These are phyloP conservation scores for Cochlearius cochlearius DNA, from an alignment of 2,113 vertebrate genomes.

Conservation along the genomic window DNA sequence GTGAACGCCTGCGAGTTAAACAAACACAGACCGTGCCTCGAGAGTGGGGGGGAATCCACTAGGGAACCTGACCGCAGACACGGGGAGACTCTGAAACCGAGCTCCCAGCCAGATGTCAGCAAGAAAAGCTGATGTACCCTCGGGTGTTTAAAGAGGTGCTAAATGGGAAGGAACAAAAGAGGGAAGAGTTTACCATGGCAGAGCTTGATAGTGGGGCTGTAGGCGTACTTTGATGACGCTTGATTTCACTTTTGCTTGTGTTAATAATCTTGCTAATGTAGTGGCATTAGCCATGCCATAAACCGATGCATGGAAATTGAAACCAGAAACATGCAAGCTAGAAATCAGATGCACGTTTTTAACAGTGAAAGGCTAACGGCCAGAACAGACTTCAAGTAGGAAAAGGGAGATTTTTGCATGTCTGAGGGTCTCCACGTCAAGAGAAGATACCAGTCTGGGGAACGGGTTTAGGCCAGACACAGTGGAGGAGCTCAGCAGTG, in stretches of 20 bases:
- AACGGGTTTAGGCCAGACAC: background rate
- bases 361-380: background rate
- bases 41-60: fast-evolving
- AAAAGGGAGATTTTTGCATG: background rate
- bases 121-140: background rate
- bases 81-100: background rate
- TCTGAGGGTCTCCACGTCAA: background rate
- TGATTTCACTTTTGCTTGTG: background rate
- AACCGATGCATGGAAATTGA: background rate
- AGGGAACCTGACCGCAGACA: background rate
- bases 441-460: background rate
- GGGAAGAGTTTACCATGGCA: background rate
- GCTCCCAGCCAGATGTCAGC: background rate
- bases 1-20: background rate
- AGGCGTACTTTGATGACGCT: background rate
- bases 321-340: background rate
- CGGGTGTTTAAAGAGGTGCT: background rate
- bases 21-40: fast-evolving
- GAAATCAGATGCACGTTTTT: background rate
- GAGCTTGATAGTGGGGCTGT: background rate
- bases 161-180: background rate
- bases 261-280: background rate
- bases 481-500: background rate
- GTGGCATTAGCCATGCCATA: background rate
- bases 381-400: background rate